These are phyloP conservation scores for Drosophila baimaii DNA, from an alignment of 1,140 invertebrate species.

Conservation along the genomic window DNA sequence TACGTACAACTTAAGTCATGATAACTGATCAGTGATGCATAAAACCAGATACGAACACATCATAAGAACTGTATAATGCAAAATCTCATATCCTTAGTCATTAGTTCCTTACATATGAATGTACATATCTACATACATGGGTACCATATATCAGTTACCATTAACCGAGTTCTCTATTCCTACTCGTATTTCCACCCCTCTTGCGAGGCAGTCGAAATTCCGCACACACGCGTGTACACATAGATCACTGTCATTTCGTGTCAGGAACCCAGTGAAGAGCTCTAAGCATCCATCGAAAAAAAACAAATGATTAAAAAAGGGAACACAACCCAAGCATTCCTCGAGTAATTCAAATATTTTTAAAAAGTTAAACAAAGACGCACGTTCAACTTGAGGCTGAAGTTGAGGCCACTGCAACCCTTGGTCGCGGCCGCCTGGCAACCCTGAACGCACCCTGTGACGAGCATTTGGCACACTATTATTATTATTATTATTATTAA, in stretches of 20 bases:
- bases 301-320: slow-evolving; percentile 67
- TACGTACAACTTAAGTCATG: background rate
- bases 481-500: slow-evolving; percentile 63
- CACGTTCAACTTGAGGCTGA: slow-evolving; percentile 21
- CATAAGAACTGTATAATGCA: background rate
- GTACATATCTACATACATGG: background rate
- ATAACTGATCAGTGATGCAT: background rate
- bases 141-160: background rate
- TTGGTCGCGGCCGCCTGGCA: slow-evolving; percentile 27
- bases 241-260: slow-evolving; percentile 59
- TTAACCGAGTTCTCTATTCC: background rate
- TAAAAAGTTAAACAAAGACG: slow-evolving; percentile 62
- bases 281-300: slow-evolving; percentile 32
- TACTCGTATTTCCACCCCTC: slow-evolving; percentile 23
- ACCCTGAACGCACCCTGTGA: slow-evolving; percentile 32
- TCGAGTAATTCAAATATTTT: slow-evolving; percentile 72
- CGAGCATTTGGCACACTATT: slow-evolving; percentile 75
- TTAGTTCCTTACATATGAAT: slow-evolving; percentile 3
- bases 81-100: background rate
- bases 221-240: slow-evolving; percentile 38
- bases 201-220: slow-evolving; percentile 52
- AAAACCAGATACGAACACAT: background rate
- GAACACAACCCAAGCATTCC: slow-evolving; percentile 60
- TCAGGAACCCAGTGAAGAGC: slow-evolving; percentile 29
- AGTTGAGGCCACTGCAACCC: slow-evolving; percentile 38